These are phyloP conservation scores for Microcebus lehilahytsara DNA, from an alignment of 2,113 vertebrate genomes.

Conservation along the genomic window DNA sequence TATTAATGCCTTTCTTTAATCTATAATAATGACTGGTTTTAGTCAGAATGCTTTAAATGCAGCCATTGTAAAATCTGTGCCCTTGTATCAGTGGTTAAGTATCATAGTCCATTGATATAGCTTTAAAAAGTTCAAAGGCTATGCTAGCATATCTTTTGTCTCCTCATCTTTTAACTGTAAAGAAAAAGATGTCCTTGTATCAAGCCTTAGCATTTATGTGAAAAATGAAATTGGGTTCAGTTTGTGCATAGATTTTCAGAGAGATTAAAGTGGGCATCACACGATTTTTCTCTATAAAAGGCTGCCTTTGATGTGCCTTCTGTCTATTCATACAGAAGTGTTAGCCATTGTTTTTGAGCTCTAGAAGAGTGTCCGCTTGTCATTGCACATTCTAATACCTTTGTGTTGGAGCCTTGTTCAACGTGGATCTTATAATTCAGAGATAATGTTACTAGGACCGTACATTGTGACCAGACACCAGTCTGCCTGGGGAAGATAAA, in stretches of 20 bases:
- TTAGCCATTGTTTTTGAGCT: constrained; percentile 85
- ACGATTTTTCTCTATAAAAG: constrained; percentile 87
- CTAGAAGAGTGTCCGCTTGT: constrained; percentile 78
- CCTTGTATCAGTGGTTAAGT: constrained; percentile 88
- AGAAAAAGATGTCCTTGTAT: constrained; percentile 88
- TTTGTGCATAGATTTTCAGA: constrained; percentile 90
- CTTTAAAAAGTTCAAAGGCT: constrained; percentile 92
- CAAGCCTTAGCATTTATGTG: constrained; percentile 91
- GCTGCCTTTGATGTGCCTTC: constrained; percentile 94
- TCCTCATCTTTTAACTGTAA: constrained; percentile 85
- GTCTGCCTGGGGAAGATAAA: constrained; percentile 60
- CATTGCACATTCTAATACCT: constrained; percentile 67
- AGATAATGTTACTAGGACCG: constrained; percentile 13
- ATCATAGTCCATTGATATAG: constrained; percentile 87
- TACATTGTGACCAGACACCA: constrained; percentile 53
- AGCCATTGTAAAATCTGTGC: constrained; percentile 71
- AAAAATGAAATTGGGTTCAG: constrained; percentile 90
- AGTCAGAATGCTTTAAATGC: constrained; percentile 81
- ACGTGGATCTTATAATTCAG: constrained; percentile 78
- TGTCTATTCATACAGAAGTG: constrained; percentile 89
- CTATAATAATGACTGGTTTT: constrained; percentile 61
- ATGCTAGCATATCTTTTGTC: constrained; percentile 60
- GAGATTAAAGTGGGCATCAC: constrained; percentile 93
- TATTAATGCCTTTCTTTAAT: constrained; percentile 57
- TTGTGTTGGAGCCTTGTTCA: constrained; percentile 73